Evolutionary conservation across 2,888 invertebrate species (phyloP), one percentile per base, ranked within the genome.

Genomic region (Tanytarsus gracilentus): DNA sequence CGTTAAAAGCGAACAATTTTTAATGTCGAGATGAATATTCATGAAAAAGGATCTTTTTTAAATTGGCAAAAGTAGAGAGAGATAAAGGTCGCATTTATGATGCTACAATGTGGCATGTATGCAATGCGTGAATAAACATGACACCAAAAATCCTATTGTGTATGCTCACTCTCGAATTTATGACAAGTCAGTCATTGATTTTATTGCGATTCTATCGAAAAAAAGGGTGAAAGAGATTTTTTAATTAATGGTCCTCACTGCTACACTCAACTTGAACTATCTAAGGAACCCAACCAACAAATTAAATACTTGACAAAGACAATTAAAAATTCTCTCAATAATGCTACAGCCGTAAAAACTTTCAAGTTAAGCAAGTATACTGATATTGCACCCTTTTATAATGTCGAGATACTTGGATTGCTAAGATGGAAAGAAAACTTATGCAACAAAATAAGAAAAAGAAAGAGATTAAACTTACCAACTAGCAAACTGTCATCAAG

Each of bases 21-120:
- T 55, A 55, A 55, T 55, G 33, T 55, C 26, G 39, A 40, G 40
- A 55, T 55, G 55, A 55, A 55, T 55, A 55, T 55, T 55, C 55
- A 55, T 55, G 55, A 40, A 44, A 44, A 44, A 18, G 44, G 44
- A 44, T 44, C n/a, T n/a, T n/a, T n/a, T 44, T 44, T 8, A 44
- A 44, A 44, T 44, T 44, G 44, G n/a, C 11, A 11, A 36, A 53
- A 36, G 23, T 25, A 21, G 29, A 44, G 8, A 29, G 14, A 11
- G 30, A 25, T 30, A 30, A 8, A 26, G 49, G 16, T 21, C 51
- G 29, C 7, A 30, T 51, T 51, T 27, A 29, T 23, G 52, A 30
- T 52, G 36, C 49, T 33, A 23, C 36, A 36, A 55, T 55, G 55
- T 40, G 55, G 55, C 55, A 55, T 44, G 44, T 44, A 44, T 36